Base-by-base conservation (phyloP, 2,113 vertebrate species). In the Rhea americana region DNA sequence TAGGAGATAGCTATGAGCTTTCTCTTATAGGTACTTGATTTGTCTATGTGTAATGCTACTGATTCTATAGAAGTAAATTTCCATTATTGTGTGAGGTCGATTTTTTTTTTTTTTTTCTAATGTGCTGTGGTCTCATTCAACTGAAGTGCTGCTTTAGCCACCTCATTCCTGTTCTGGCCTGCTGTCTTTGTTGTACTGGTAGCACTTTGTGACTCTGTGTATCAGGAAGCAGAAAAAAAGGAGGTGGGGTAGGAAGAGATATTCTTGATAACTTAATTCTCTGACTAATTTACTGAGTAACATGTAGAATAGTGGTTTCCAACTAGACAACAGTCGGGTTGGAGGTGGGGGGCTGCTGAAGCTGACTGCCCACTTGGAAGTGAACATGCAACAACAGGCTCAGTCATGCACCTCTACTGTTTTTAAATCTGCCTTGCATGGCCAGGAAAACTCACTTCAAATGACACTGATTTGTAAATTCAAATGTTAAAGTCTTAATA, bases 401-500 rank as follows among this genome's bases (percentile, higher is more conserved):
- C 18, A 90, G 87, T 62, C 79, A 74, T 13, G 72, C 90, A 83
- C 72, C 85, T 71, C 45, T 77, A n/a, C 79, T 81, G 45, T 6
- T 43, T 82, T 67, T 86, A 84, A 84, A 86, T 82, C 81, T 93
- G 88, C 93, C 85, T 53, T 85, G 67, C 81, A 92, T 88, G 81
- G 59, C 70, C 70, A 43, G 30, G 45, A 76, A 47, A 28, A 56
- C 78, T 93, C 87, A 48, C 56, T 84, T 88, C 82, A 90, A 86
- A 76, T 82, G 53, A 90, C 37, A 48, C 79, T 89, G 24, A 73
- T 84, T 89, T 94, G 82, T 37, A 61, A 94, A 94, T 93, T 90
- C 79, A 91, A 91, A 95, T 94, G 94, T 95, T 96, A 96, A 95
- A 82, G 73, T 95, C 84, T 83, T 91, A 90, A 90, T n/a, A 10